Conservation (phyloP, 2,888 invertebrate species). For the Spodoptera picta region DNA sequence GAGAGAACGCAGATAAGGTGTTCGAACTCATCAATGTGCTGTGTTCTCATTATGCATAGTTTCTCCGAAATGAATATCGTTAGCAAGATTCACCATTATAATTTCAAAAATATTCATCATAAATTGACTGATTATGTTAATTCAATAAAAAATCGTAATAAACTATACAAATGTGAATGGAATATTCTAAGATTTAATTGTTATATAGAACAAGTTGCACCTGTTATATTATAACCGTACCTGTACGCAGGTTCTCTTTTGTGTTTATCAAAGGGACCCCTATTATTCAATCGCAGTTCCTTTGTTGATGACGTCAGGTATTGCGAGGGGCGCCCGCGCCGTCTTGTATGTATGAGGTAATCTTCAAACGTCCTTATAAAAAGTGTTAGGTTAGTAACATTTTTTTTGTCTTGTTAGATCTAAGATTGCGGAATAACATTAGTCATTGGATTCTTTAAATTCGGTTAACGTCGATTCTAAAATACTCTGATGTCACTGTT, state of each 20-base stretch:
- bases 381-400: conserved; percentile 63
- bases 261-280: conserved; percentile 64
- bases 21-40: conserved; percentile 38
- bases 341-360: conserved; percentile 73
- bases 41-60: conserved; percentile 19
- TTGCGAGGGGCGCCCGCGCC: conserved; percentile 67
- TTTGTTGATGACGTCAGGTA: conserved; percentile 72
- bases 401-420: conserved; percentile 61
- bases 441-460: conserved; percentile 66
- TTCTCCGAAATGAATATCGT: conserved; percentile 15
- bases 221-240: conserved; percentile 55
- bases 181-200: conserved; percentile 10
- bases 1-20: conserved; percentile 45
- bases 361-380: conserved; percentile 67
- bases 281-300: conserved; percentile 64
- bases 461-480: conserved; percentile 54
- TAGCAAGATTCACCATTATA: conserved; percentile 15
- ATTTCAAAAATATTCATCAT: conserved; percentile 5
- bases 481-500: conserved; percentile 56
- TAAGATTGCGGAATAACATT: conserved; percentile 65
- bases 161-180: conserved; percentile 16
- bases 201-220: conserved; percentile 39
- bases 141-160: conserved; percentile 12
- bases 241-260: conserved; percentile 68
- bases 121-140: conserved; percentile 6